These are phyloP conservation scores for Leucoraja erinaceus DNA, from an alignment of 2,113 vertebrate genomes.

Conservation along the genomic window DNA sequence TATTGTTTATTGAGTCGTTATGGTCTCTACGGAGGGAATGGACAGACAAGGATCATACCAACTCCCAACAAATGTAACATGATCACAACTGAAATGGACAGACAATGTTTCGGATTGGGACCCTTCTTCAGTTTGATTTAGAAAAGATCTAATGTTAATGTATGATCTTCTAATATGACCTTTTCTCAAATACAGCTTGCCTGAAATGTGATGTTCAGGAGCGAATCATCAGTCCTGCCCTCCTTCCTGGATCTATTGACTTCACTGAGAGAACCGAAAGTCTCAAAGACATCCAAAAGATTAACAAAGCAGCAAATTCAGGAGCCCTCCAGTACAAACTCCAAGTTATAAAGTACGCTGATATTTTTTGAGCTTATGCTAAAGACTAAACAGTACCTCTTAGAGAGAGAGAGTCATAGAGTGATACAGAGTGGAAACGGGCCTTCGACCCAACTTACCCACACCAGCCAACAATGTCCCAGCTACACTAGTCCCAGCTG, in stretches of 20 bases:
- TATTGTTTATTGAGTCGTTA: no score
- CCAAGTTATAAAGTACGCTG: conserved; percentile 68
- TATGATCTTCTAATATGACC: not conserved
- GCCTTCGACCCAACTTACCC: no score
- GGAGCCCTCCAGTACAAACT: conserved; percentile 53
- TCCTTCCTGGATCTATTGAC: conserved; percentile 58
- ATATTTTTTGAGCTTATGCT: not conserved
- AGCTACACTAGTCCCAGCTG: no score
- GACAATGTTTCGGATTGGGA: no score
- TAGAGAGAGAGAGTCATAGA: no score
- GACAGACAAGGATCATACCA: no score
- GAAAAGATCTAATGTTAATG: not conserved
- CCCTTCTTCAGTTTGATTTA: no score
- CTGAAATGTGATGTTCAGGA: conserved; percentile 90
- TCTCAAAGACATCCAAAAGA: conserved; percentile 53
- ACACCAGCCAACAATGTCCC: no score
- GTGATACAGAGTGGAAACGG: no score
- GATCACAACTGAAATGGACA: no score
- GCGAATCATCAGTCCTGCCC: conserved; percentile 73
- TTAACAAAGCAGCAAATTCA: conserved; percentile 60
- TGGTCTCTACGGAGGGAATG: no score
- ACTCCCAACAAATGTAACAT: no score
- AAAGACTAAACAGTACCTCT: not conserved
- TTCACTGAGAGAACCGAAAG: conserved; percentile 58
- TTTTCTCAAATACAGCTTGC: conserved; percentile 57